A percentile compares a stretch with the other conserved stretches of the same genome.
phyloP scores from a whole-genome alignment of 1,140 invertebrate genomes.

The Samia ricini region DNA sequence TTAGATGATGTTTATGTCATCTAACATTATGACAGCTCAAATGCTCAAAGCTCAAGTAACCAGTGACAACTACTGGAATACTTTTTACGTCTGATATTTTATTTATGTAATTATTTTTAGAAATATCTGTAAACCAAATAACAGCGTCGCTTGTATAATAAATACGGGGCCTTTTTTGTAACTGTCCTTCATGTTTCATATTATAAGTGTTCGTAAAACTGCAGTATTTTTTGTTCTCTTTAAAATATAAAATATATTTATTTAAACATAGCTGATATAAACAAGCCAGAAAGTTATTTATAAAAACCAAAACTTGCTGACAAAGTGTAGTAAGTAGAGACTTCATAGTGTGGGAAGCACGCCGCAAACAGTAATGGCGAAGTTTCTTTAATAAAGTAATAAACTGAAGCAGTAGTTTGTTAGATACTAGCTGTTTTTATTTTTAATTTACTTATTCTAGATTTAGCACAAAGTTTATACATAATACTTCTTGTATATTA shows the following conservation, averaged over 20 bases:
- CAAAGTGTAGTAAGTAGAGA: slow-evolving; percentile 15
- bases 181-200: no score
- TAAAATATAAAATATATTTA: neutral
- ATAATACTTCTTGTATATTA: no score
- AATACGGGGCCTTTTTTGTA: no score
- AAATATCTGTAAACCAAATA: no score
- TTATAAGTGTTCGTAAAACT: neutral
- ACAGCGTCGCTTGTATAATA: no score
- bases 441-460: neutral
- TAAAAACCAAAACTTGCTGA: slow-evolving; percentile 16
- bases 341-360: slow-evolving; percentile 15
- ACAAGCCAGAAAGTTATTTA: slow-evolving; percentile 20
- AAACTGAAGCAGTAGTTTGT: slow-evolving; percentile 11
- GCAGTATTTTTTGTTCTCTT: neutral
- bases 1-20: no score
- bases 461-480: no score
- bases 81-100: no score
- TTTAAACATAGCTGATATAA: neutral
- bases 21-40: no score
- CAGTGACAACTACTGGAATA: no score
- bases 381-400: slow-evolving; percentile 29
- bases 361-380: slow-evolving; percentile 18
- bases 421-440: neutral
- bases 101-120: no score
- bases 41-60: no score